A percentile compares a stretch with the other conserved stretches of the same genome.
These are phyloP conservation scores for Ethmia dodecea DNA, from an alignment of 2,888 invertebrate genomes.

Conservation along the genomic window DNA sequence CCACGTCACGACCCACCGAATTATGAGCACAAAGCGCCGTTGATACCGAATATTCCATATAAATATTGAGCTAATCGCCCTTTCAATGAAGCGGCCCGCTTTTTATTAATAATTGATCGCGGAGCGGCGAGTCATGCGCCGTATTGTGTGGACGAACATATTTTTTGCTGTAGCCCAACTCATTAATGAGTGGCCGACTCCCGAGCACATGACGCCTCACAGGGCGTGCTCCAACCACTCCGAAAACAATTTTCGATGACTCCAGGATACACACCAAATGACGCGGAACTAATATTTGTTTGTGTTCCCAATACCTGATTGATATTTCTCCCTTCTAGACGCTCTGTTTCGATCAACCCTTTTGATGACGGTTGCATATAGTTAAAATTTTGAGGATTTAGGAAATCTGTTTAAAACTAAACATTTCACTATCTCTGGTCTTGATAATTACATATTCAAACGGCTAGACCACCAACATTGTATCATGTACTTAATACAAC, in stretches of 20 bases:
- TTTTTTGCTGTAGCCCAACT: conserved; percentile 68
- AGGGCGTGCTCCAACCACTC: conserved; percentile 45
- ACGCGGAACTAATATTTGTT: conserved; percentile 63
- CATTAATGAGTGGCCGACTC: conserved; percentile 56
- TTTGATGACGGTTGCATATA: background rate
- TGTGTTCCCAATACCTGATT: conserved; percentile 23
- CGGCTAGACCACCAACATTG: too few species aligned
- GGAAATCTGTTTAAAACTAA: too few species aligned
- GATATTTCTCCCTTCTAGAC: conserved; percentile 6
- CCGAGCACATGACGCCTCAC: conserved; percentile 54
- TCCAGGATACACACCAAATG: conserved; percentile 46
- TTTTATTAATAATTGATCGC: conserved; percentile 77
- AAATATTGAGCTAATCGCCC: conserved; percentile 79
- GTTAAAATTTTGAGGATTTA: background rate
- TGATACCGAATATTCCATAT: conserved; percentile 78
- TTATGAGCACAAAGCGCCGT: conserved; percentile 75
- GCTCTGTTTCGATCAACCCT: too few species aligned
- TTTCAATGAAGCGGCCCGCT: conserved; percentile 77
- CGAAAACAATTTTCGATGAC: conserved; percentile 58
- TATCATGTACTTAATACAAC: too few species aligned
- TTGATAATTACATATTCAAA: too few species aligned
- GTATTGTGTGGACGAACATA: conserved; percentile 66
- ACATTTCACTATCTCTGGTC: too few species aligned
- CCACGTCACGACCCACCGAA: conserved; percentile 74
- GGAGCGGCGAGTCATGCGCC: conserved; percentile 73